These are phyloP conservation scores for Bombyx mori DNA, from an alignment of 1,140 invertebrate genomes.

Conservation along the genomic window ASM3026992v2 NC_085124.1:4504501-4505000, in stretches of 20 bases:
- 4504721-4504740: conserved; percentile 3
- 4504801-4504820: conserved; percentile 19
- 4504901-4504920: conserved; percentile 57
- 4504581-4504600: background rate
- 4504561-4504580: background rate
- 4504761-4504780: conserved; percentile 12
- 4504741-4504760: conserved; percentile 1
- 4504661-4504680: background rate
- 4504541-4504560: too few species aligned
- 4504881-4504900: conserved; percentile 48
- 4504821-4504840: conserved; percentile 25
- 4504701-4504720: conserved; percentile 1
- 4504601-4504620: background rate
- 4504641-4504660: conserved; percentile 3
- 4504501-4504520: too few species aligned
- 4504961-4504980: conserved; percentile 43
- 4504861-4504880: conserved; percentile 37
- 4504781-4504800: conserved; percentile 5
- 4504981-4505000: conserved; percentile 19
- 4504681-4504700: conserved; percentile 3
- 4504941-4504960: conserved; percentile 40
- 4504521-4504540: too few species aligned
- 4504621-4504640: background rate
- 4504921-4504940: conserved; percentile 54
- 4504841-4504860: conserved; percentile 27